Evolutionary conservation across 30 jellyfish, hydroid and myxozoan genomes (phyloP), one percentile per base, ranked within the genome.

Genomic region (Aurelia coerulea): DNA sequence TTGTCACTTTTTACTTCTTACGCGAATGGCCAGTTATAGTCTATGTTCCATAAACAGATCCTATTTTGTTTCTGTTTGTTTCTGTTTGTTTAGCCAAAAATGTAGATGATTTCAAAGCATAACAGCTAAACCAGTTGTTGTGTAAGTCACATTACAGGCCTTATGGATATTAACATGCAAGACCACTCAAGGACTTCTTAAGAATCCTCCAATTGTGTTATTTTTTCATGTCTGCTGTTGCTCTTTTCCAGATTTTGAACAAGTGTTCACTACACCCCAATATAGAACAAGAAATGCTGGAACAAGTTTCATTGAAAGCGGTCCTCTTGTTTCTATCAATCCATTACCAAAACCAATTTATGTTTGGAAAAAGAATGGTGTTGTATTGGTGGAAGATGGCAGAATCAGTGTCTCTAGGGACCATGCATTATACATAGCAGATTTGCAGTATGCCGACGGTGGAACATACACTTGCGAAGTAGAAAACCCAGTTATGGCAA

Each of bases 291-390:
- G 35, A 85, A 85, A 66, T 46, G 86, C 80, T 10, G 82, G 90
- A 14, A 54, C 70, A 4, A 73, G 84, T 81, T 60, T 84, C 42
- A 52, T 86, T 14, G 66, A 33, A 56, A 39, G 56, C 32, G 29
- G 72, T 14, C 97, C 97, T 54, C 12, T 35, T n/a, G 58, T 79
- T 41, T 17, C 73, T 17, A 73, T 90, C 31, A 59, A 62, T 46
- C 73, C 80, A 68, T 56, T 64, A 15, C 97, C 97, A 46, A 78
- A 84, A 52, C 91, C 96, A 78, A 74, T 17, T 19, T 85, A 78
- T 51, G 79, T 73, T n/a, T 91, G 98, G 98, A 78, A 81, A 81
- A 91, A 91, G 71, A 51, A 85, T 74, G 96, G 93, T 51, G 79
- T 78, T 17, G 52, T 16, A 0, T 32, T 91, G 33, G 65, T 50